These are phyloP conservation scores for Scatophagus argus DNA, from an alignment of 2,113 vertebrate species.

Conservation along the genomic window DNA sequence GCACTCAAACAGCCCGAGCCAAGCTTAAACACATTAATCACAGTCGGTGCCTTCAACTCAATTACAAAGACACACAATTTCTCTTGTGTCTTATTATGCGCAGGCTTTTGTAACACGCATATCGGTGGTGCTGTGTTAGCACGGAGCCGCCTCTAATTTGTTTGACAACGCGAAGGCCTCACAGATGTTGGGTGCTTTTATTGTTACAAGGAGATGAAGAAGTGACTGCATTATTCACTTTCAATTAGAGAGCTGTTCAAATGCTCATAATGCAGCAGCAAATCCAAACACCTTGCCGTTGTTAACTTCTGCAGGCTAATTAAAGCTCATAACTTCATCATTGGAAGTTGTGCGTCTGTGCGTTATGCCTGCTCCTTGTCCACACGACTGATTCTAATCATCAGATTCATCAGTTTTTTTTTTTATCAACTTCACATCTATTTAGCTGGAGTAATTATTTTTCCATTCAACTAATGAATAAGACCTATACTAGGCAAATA, in stretches of 20 bases:
- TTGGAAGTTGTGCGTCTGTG: conserved; percentile 16
- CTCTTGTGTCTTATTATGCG: conserved; percentile 71
- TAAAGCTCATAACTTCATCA: conserved; percentile 48
- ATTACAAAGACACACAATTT: conserved; percentile 72
- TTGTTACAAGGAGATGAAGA: conserved; percentile 57
- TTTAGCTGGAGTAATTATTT: conserved; percentile 30
- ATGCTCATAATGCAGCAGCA: conserved; percentile 37
- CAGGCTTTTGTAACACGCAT: conserved; percentile 49
- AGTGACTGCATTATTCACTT: conserved; percentile 67
- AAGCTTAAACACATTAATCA: conserved; percentile 77
- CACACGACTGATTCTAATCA: conserved; percentile 37
- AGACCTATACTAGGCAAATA: conserved; percentile 25
- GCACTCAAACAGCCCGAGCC: conserved; percentile 47
- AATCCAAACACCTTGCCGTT: conserved; percentile 45
- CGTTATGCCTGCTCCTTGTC: conserved; percentile 18
- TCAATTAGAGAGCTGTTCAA: conserved; percentile 57
- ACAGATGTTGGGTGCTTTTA: conserved; percentile 62
- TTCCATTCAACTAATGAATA: conserved; percentile 33
- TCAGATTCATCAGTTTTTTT: conserved; percentile 16
- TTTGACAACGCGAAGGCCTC: conserved; percentile 60
- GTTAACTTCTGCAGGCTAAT: conserved; percentile 49
- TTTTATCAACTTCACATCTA: conserved; percentile 34
- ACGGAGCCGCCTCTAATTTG: conserved; percentile 64
- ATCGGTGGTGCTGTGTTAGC: conserved; percentile 52
- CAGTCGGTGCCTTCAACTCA: conserved; percentile 65